phyloP scores from a whole-genome alignment of 2,888 invertebrate genomes.

The Teleiodes luculella region DNA sequence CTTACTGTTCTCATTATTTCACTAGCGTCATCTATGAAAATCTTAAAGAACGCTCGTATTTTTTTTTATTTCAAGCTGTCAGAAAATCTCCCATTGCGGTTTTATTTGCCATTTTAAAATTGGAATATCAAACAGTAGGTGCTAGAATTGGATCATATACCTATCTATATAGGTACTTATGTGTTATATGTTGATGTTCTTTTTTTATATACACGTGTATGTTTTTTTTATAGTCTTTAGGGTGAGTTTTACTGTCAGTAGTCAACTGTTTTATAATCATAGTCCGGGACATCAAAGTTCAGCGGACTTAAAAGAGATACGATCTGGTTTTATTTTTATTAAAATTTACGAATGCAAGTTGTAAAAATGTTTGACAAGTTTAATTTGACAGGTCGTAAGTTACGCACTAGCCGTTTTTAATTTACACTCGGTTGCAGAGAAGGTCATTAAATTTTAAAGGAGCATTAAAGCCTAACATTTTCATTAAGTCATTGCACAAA shows the following conservation, averaged over 20 bases:
- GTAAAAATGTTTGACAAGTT: background rate
- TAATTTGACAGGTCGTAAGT: background rate
- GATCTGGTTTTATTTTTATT: background rate
- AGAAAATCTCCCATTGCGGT: too few species aligned
- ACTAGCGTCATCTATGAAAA: too few species aligned
- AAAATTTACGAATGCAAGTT: background rate
- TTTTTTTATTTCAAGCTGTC: too few species aligned
- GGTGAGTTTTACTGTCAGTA: conserved; percentile 4
- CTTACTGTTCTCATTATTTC: too few species aligned
- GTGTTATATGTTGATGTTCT: conserved; percentile 6
- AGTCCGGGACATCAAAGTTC: conserved; percentile 13
- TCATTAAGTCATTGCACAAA: too few species aligned
- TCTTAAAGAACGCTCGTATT: too few species aligned
- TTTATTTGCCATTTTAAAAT: background rate
- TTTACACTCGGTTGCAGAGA: too few species aligned
- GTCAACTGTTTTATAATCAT: conserved; percentile 11
- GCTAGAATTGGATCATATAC: conserved; percentile 21
- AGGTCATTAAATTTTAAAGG: too few species aligned
- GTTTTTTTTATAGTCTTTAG: conserved; percentile 9
- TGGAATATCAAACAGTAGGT: conserved; percentile 12
- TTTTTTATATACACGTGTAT: conserved; percentile 3
- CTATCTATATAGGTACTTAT: conserved; percentile 21
- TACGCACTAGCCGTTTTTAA: background rate
- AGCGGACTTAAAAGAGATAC: background rate
- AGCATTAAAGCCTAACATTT: too few species aligned